These are phyloP conservation scores for Solea senegalensis DNA, from an alignment of 2,113 vertebrate species.

Conservation along the genomic window DNA sequence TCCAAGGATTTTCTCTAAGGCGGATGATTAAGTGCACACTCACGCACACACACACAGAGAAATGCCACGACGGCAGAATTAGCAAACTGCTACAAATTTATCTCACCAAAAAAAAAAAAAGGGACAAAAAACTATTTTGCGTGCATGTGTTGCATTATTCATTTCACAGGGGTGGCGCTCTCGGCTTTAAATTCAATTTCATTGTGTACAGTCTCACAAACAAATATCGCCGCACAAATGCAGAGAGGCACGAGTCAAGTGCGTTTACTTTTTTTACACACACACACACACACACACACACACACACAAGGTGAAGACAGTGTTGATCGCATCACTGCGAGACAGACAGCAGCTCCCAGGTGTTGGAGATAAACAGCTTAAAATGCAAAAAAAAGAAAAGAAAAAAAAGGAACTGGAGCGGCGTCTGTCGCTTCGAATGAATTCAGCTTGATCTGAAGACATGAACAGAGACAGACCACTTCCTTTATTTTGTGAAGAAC, in stretches of 20 bases:
- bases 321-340: conserved; percentile 4
- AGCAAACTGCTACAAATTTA: conserved; percentile 47
- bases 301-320: conserved; percentile 8
- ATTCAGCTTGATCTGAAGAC: neutral
- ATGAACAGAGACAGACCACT: no score
- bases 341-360: neutral
- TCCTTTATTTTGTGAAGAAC: no score
- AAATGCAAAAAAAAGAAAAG: conserved; percentile 26
- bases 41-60: conserved; percentile 11
- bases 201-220: conserved; percentile 44
- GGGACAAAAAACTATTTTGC: conserved; percentile 8
- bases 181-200: conserved; percentile 43
- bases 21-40: conserved; percentile 48
- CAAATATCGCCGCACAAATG: conserved; percentile 31
- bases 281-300: neutral
- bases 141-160: conserved; percentile 52
- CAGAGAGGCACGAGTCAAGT: conserved; percentile 1
- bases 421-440: neutral
- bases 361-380: conserved; percentile 3
- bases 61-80: conserved; percentile 63
- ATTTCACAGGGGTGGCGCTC: conserved; percentile 27
- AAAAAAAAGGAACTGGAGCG: no score
- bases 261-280: neutral
- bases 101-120: conserved; percentile 35
- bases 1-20: conserved; percentile 19